Evolutionary conservation across 1,140 invertebrate species (phyloP), one percentile per base, ranked within the genome.

Genomic region (Mylabris phalerata): DNA sequence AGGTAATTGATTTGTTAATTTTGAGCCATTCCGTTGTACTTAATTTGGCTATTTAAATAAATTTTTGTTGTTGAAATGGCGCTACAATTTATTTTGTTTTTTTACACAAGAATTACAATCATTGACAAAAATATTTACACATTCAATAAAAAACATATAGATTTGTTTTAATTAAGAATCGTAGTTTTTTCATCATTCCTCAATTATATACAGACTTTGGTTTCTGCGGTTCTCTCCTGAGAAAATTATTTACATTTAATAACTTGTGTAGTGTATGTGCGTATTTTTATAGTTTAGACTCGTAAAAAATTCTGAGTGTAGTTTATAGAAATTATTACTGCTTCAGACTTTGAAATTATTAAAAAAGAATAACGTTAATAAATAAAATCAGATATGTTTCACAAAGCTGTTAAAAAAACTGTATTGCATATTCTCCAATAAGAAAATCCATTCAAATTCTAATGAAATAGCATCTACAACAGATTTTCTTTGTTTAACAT

Each of bases 201-300:
- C 45, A 7, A n/a, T 42, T 65, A 65, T 62, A 58, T 65, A 65
- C 63, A 65, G 56, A 62, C 63, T 65, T 65, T 62, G 63, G 63
- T 55, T 64, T 58, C 2, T 32, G 7, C 7, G 48, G 51, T 55
- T 50, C 41, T 47, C 59, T 65, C 63, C 63, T 65, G 63, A 65
- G 63, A 50, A 65, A 61, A 63, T 39, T 46, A 55, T 42, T n/a
- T 42, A 42, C 11, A 42, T 42, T n/a, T 42, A 42, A 42, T 42
- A 42, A 42, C 0, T 11, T 9, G 11, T 42, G 41, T 4, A 42
- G 9, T n/a, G 11, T 42, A 19, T 19, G 19, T 19, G 19, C 19
- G 11, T 42, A n/a, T 42, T 42, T 10, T n/a, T 42, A 42, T 11
- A 3, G 10, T 42, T 42, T n/a, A 55, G 48, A 42, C 5, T 42